phyloP scores from a whole-genome alignment of 2,888 invertebrate genomes.

The Sinohyriopsis cumingii region DNA sequence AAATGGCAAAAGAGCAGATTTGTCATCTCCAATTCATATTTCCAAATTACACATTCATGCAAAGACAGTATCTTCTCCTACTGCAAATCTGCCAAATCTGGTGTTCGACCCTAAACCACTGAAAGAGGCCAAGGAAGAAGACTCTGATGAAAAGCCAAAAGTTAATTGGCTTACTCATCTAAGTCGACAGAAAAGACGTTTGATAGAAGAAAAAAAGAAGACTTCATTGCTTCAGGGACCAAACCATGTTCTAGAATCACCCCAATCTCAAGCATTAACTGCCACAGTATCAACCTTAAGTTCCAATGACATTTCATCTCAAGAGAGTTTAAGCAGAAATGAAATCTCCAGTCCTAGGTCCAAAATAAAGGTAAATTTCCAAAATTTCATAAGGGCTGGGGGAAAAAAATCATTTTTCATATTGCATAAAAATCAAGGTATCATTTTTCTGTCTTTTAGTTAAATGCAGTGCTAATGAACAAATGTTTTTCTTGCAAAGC shows the following conservation, averaged over 20 bases:
- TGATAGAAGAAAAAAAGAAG: conserved; percentile 3
- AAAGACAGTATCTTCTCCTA: conserved; percentile 39
- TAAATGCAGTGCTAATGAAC: too few species aligned
- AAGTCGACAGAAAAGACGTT: conserved; percentile 29
- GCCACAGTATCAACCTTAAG: too few species aligned
- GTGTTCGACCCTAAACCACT: conserved; percentile 36
- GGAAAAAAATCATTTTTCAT: too few species aligned
- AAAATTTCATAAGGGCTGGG: too few species aligned
- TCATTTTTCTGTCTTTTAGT: too few species aligned
- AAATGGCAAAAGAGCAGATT: conserved; percentile 7
- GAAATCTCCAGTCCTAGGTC: too few species aligned
- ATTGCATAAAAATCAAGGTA: too few species aligned
- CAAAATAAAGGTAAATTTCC: too few species aligned
- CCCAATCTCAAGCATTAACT: conserved; percentile 4
- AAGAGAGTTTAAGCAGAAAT: too few species aligned
- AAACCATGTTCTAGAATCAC: conserved; percentile 8
- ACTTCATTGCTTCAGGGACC: conserved; percentile 2
- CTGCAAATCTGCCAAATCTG: conserved; percentile 50
- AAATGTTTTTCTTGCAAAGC: too few species aligned
- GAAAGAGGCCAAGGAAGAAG: conserved; percentile 15
- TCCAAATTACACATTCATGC: conserved; percentile 6
- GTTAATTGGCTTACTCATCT: conserved; percentile 54
- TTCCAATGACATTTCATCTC: too few species aligned
- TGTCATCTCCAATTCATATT: conserved; percentile 14
- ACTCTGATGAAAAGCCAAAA: conserved; percentile 25